Conservation (phyloP, 2,113 vertebrate species). For the Silurus glanis region DNA sequence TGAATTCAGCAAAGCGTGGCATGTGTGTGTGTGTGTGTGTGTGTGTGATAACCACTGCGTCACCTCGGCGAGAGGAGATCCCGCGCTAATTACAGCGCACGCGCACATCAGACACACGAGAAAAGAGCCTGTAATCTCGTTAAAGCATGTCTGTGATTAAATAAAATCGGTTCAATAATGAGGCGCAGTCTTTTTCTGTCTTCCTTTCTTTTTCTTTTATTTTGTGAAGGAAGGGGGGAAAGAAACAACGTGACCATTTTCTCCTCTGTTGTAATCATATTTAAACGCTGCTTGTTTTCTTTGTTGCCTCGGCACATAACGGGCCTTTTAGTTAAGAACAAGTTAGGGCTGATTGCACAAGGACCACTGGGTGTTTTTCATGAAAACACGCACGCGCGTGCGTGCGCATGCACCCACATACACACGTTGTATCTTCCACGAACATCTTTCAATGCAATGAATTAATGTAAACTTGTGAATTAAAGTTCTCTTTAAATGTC, state of each 20-base stretch:
- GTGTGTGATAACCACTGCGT: slow-evolving; percentile 10
- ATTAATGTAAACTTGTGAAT: neutral
- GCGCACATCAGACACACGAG: slow-evolving; percentile 34
- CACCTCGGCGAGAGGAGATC: slow-evolving; percentile 35
- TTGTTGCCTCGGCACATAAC: neutral
- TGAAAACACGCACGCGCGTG: neutral
- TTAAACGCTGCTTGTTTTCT: slow-evolving; percentile 35
- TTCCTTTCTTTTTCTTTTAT: neutral
- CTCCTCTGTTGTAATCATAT: slow-evolving; percentile 18
- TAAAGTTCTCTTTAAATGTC: neutral
- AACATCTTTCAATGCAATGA: neutral
- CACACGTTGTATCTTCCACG: neutral
- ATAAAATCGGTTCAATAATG: slow-evolving; percentile 45
- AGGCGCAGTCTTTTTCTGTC: slow-evolving; percentile 17
- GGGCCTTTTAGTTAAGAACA: neutral
- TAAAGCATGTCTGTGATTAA: slow-evolving; percentile 42
- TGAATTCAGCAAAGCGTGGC: slow-evolving; percentile 17
- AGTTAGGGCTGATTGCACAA: slow-evolving; percentile 7
- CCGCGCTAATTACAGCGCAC: slow-evolving; percentile 33
- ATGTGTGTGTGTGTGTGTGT: slow-evolving; percentile 17
- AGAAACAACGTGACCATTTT: slow-evolving; percentile 22
- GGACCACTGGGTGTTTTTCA: slow-evolving; percentile 17
- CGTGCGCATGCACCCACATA: neutral
- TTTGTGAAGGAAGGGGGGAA: slow-evolving; percentile 1
- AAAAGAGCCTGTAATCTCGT: slow-evolving; percentile 40